These are phyloP conservation scores for Mallateleia sp. DNA, from an alignment of 2,888 invertebrate genomes.

Conservation along the genomic window DNA sequence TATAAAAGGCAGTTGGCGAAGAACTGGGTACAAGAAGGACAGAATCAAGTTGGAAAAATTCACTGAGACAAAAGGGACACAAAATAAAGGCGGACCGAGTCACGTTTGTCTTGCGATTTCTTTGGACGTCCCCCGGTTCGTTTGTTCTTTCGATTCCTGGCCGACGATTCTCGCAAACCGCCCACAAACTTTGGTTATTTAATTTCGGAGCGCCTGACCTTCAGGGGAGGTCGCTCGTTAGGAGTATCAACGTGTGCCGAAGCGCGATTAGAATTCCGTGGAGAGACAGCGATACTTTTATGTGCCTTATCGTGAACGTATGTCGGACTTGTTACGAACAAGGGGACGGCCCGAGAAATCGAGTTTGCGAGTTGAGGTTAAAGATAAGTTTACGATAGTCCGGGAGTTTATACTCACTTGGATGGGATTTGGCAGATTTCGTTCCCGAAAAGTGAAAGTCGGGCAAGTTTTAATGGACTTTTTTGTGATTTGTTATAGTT, in stretches of 20 bases:
- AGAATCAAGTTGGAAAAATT: conserved; percentile 85
- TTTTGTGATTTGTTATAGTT: conserved; percentile 67
- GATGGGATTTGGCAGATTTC: conserved; percentile 69
- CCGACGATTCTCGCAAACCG: conserved; percentile 77
- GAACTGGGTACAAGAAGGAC: conserved; percentile 69
- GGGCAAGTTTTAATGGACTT: conserved; percentile 66
- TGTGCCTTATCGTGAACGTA: conserved; percentile 68
- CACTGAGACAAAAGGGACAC: conserved; percentile 83
- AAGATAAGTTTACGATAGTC: conserved; percentile 69
- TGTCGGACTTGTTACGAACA: conserved; percentile 58
- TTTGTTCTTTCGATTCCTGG: conserved; percentile 88
- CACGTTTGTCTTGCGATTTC: conserved; percentile 88
- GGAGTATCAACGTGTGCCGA: conserved; percentile 67
- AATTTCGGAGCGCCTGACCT: conserved; percentile 83
- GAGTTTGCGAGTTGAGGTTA: conserved; percentile 70
- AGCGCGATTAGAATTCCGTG: conserved; percentile 65
- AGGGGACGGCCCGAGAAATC: conserved; percentile 34
- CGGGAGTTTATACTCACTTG: conserved; percentile 66
- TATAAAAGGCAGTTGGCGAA: conserved; percentile 44
- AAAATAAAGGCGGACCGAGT: conserved; percentile 86
- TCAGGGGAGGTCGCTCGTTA: conserved; percentile 61
- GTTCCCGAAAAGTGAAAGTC: conserved; percentile 68
- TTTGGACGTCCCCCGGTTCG: conserved; percentile 80
- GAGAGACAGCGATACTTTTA: conserved; percentile 60
- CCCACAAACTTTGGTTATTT: conserved; percentile 87